A percentile compares a stretch with the other conserved stretches of the same genome.
Evolutionary conservation across 2,113 vertebrate species (phyloP).

Genomic region (Eupsittula cactorum): DNA sequence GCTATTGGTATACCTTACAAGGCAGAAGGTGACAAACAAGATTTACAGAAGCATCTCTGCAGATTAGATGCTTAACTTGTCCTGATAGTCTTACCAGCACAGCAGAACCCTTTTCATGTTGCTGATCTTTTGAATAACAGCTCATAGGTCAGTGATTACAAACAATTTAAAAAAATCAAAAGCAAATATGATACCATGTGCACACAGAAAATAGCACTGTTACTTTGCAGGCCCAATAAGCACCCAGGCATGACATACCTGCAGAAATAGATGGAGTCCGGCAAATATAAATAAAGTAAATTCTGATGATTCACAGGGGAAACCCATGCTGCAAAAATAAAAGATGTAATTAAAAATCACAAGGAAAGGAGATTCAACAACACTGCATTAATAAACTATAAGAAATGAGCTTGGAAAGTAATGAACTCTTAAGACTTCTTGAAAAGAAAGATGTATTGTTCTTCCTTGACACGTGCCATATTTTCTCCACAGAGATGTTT

Average conservation of each 20-base stretch:
- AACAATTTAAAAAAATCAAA: too few relatives aligned
- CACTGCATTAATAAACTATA: constrained; percentile 13
- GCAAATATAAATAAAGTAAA: constrained; percentile 6
- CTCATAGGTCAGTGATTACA: not conserved
- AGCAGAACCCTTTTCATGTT: not conserved
- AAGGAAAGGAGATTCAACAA: not conserved
- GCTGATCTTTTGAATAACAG: not conserved
- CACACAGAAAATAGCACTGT: not conserved
- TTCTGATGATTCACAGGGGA: constrained; percentile 3
- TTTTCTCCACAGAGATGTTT: not conserved
- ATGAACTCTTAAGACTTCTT: constrained; percentile 33
- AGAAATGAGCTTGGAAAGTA: constrained; percentile 37
- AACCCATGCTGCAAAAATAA: not conserved
- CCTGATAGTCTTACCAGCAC: not conserved
- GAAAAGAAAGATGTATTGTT: constrained; percentile 7
- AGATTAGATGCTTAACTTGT: not conserved
- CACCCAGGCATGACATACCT: not conserved
- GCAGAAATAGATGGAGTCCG: not conserved
- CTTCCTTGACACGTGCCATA: not conserved
- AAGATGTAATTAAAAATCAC: not conserved
- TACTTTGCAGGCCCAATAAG: not conserved
- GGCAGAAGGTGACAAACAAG: not conserved
- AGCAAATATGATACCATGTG: not conserved
- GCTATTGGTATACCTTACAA: not conserved
- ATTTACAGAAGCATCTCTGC: constrained; percentile 7